Evolutionary conservation across 2,113 vertebrate species (phyloP).

Genomic region (Neotragus moschatus): DNA sequence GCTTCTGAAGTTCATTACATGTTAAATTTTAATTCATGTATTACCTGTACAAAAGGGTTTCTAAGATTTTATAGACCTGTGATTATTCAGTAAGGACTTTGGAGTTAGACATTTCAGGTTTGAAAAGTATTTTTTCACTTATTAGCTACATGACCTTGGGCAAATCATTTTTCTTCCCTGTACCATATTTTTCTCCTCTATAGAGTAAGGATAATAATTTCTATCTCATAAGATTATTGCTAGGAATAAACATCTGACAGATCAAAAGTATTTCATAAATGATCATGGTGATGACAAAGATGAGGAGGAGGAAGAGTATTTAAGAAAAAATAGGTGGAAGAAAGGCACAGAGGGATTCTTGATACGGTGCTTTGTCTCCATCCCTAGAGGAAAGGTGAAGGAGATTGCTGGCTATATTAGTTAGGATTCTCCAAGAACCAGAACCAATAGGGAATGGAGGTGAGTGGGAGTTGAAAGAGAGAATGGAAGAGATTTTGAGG

Average conservation of each 20-base stretch:
- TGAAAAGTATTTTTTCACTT: neutral
- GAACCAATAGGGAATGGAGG: neutral
- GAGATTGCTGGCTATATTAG: neutral
- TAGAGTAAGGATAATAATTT: neutral
- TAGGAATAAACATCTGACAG: neutral
- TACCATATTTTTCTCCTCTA: neutral
- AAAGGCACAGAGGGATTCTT: neutral
- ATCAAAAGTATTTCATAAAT: neutral
- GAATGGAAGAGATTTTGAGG: neutral
- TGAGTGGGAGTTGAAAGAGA: neutral
- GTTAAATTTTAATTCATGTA: neutral
- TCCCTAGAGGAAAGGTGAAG: neutral
- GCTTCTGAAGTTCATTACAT: neutral
- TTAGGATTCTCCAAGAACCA: neutral
- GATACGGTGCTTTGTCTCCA: neutral
- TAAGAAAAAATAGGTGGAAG: neutral
- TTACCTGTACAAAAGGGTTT: neutral
- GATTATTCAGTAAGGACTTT: neutral
- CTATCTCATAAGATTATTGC: neutral
- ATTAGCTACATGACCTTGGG: neutral
- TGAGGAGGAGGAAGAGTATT: neutral
- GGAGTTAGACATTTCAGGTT: neutral
- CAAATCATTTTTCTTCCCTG: neutral
- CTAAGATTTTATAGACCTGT: neutral
- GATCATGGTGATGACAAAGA: neutral